Evolutionary conservation across 2,888 invertebrate genomes (phyloP).

Genomic region (Macaria notata): DNA sequence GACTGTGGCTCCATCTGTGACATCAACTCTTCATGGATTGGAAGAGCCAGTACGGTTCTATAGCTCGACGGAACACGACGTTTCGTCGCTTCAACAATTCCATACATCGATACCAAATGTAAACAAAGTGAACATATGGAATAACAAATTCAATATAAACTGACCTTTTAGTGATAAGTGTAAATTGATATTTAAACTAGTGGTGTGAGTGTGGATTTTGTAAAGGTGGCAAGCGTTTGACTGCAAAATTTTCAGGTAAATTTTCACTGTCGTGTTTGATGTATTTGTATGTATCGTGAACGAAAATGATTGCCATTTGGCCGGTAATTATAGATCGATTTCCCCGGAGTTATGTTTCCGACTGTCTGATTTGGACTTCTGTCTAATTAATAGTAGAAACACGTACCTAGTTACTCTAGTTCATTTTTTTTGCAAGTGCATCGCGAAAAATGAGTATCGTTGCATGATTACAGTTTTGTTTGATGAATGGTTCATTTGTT

Average conservation of each 20-base stretch:
- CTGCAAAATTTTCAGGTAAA: slow-evolving; percentile 30
- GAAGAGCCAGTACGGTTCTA: slow-evolving; percentile 22
- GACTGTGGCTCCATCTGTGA: slow-evolving; percentile 23
- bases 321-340: slow-evolving; percentile 29
- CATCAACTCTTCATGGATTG: slow-evolving; percentile 5
- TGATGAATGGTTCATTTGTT: too few species aligned
- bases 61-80: slow-evolving; percentile 20
- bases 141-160: neutral
- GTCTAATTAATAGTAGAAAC: slow-evolving; percentile 11
- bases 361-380: slow-evolving; percentile 7
- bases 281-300: slow-evolving; percentile 17
- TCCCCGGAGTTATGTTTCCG: slow-evolving; percentile 32
- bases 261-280: slow-evolving; percentile 5
- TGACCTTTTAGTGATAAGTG: slow-evolving; percentile 17
- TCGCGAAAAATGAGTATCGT: neutral
- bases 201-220: slow-evolving; percentile 23
- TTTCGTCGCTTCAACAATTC: slow-evolving; percentile 6
- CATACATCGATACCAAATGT: slow-evolving; percentile 20
- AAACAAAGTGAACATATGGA: slow-evolving; percentile 28
- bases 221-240: slow-evolving; percentile 14
- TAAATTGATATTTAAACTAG: slow-evolving; percentile 5
- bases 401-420: slow-evolving; percentile 1
- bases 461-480: too few species aligned
- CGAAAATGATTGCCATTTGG: slow-evolving; percentile 24
- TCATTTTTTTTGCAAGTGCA: neutral